Base-by-base conservation (phyloP, 2,797 vertebrate genomes). In the Rhadinocentrus ornatus region DNA sequence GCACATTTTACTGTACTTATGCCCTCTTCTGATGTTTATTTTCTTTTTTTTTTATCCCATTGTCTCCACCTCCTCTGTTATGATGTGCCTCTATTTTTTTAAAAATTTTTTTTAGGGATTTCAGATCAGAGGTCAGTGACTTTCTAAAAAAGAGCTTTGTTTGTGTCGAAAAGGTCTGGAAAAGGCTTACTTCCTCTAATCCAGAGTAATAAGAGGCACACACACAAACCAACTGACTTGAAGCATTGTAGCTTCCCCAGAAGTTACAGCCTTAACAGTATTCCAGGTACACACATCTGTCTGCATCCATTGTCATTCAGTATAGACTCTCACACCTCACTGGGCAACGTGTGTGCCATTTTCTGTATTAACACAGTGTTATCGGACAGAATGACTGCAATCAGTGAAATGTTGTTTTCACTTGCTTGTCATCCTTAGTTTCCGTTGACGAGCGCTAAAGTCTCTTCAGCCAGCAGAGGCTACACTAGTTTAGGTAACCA, bases 111-210 rank as follows among this genome's bases (percentile, higher is more conserved):
- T 39, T 78, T 32, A 68, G 57, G 70, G 63, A 15, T 44, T 62
- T 22, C 13, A 66, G 71, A 82, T 89, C 77, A 85, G 50, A 87
- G 86, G 81, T 88, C 78, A 80, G 52, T 1, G 59, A 61, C 63
- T 75, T 67, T 60, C 34, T 80, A 73, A 91, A 35, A 76, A 75
- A 85, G 46, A 66, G 52, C 80, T 86, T 82, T 89, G 84, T 91
- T 62, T 80, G 57, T 72, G 62, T 63, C 77, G 65, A 84, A n/a
- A 73, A 80, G 57, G 67, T 77, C 65, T 52, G 39, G 52, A 69
- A 78, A 67, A 73, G 83, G 73, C 72, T 78, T 71, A 76, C 81
- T 90, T 91, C 89, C 86, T 87, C 67, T 70, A 61, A 80, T 63
- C 73, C 67, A 48, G 10, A 76, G 22, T 52, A 34, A 58, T 66